Evolutionary conservation across 64 coral and sea anemone species (phyloP).

Genomic region (Montipora cactus): DNA sequence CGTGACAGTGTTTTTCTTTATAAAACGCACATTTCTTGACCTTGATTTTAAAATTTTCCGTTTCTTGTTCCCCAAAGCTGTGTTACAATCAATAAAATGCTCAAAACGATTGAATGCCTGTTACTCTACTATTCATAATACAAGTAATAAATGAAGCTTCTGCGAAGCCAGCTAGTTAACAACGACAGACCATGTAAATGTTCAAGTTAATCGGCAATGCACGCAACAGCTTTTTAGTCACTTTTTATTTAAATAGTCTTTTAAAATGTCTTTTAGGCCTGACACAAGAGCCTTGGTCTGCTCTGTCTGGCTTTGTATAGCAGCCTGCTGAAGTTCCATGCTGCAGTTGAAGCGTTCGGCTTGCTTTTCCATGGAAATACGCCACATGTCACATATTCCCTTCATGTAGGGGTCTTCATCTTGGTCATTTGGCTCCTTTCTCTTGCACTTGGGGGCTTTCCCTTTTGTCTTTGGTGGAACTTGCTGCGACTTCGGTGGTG

Average conservation of each 20-base stretch:
- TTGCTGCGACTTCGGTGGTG: too few relatives aligned
- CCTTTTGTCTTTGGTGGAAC: background rate
- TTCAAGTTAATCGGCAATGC: too few relatives aligned
- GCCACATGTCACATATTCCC: too few relatives aligned
- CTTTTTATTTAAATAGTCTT: slow-evolving; percentile 5
- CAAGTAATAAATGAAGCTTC: too few relatives aligned
- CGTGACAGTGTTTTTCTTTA: background rate
- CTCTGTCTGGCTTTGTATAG: slow-evolving; percentile 18
- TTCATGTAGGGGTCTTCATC: too few relatives aligned
- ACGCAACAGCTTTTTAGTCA: background rate
- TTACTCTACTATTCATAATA: too few relatives aligned
- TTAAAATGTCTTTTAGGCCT: too few relatives aligned
- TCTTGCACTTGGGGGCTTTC: background rate
- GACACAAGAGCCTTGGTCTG: background rate
- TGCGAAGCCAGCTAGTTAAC: too few relatives aligned
- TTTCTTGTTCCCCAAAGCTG: background rate
- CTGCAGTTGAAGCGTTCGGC: too few relatives aligned
- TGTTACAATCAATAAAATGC: background rate
- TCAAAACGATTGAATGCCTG: background rate
- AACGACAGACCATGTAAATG: too few relatives aligned
- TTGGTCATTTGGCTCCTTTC: background rate
- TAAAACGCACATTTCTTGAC: background rate
- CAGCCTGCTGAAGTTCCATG: background rate
- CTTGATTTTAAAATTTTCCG: background rate
- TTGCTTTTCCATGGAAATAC: too few relatives aligned